Base-by-base conservation (phyloP, 1,140 invertebrate species). In the Drosophila triauraria region DNA sequence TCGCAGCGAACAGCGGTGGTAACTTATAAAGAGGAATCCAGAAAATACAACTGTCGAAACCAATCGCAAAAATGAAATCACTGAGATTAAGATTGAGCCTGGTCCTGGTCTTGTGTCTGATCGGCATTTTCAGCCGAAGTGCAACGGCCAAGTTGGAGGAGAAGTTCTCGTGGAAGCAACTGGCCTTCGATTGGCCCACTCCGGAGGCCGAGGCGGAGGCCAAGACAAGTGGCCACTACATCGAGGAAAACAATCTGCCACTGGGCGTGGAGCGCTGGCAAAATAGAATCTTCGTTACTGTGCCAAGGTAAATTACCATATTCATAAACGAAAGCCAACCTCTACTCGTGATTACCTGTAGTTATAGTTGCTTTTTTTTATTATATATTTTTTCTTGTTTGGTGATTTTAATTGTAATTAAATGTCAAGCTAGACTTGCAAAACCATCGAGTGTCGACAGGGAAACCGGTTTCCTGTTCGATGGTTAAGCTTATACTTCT, bases 271-370 rank as follows among this genome's bases (percentile, higher is more conserved):
- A 95, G 44, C 93, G 95, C 38, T 97, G 96, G 96, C 94, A 95
- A 61, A 95, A 97, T 90, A 97, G 96, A 93, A 80, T 97, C 46
- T 97, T 97, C 83, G 93, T 97, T 54, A 97, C 96, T 3, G 94
- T 96, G 7, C 96, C 96, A 61, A 94, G 94, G 94, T 94, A 92
- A 91, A 56, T 72, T 46, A 56, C 60, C 53, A 46, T 47, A 72
- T 72, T 60, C 8, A 51, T 17, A 53, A 75, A 40, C 70, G 65
- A 32, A 56, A 64, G 12, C 15, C 43, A 44, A 43, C 53, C 40
- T 35, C 48, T 46, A 63, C 17, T 47, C 43, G 47, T 54, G 43
- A 62, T 60, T 68, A 75, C 47, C 64, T 20, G 35, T 71, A 44
- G 38, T 77, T 47, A 57, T 46, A 38, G 32, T 54, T 38, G 50